Base-by-base conservation (phyloP, 2,888 invertebrate genomes). In the Oscheius sp. region DNA sequence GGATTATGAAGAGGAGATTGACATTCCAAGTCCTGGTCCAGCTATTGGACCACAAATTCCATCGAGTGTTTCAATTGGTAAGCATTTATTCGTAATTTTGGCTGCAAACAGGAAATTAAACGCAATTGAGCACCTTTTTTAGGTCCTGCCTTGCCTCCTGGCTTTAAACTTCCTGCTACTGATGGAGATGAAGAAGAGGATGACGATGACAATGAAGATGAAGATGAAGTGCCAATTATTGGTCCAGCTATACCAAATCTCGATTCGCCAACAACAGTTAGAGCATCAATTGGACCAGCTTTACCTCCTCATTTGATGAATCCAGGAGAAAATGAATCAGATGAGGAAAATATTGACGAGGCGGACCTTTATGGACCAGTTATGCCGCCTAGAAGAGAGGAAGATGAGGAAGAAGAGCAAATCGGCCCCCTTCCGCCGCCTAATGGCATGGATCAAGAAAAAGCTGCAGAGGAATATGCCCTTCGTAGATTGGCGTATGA, bases 391-490 rank as follows among this genome's bases (percentile, higher is more conserved):
- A n/a, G n/a, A n/a, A n/a, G n/a, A n/a, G n/a, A 50, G 31, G 46
- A 37, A 8, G 61, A 61, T 2, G 63, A 63, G 3, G 69, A 69
- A 1, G 67, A 58, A 23, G 69, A 69, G 23, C 20, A 42, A 17
- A 34, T 65, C 39, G 65, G 65, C 1, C 65, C 65, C 8, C 23
- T 52, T 12, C 64, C 45, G 15, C 33, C 61, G 1, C 48, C 48
- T 23, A 8, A 15, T 33, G 50, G 65, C 3, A 31, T 6, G 10
- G 23, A 37, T 8, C 33, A 39, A 5, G 75, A 75, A 42, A 69
- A 70, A 37, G 77, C 73, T 63, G 77, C 73, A 5, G 73, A 74
- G 42, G 71, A 70, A 37, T 77, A 69, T 20, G 64, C 64, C 25
- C 31, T 50, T 12, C 63, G 69, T 20, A 17, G 63, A 12, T 20